Percentiles rank a stretch among this genome's conserved stretches.
phyloP scores from a whole-genome alignment of 2,797 vertebrate species.

The Carapus acus region DNA sequence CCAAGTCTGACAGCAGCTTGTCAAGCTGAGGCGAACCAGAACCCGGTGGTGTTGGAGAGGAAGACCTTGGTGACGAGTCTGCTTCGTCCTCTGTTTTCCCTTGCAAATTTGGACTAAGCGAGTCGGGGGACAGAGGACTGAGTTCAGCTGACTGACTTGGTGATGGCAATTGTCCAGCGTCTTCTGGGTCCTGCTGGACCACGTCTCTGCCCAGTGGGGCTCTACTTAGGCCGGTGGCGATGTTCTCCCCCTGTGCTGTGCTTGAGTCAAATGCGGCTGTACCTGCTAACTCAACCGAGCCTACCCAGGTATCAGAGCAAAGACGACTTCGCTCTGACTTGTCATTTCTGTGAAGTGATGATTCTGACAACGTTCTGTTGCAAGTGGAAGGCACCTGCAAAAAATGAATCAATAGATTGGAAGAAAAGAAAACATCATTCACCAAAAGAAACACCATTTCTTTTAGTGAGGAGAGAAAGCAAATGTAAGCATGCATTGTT shows the following conservation, averaged over 20 bases:
- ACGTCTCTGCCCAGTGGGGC: conserved; percentile 22
- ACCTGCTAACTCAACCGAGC: conserved; percentile 28
- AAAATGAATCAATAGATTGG: conserved; percentile 61
- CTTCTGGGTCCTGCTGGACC: conserved; percentile 6
- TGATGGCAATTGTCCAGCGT: no score
- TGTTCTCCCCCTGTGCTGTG: conserved; percentile 37
- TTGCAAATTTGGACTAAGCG: conserved; percentile 33
- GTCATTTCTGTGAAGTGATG: conserved; percentile 45
- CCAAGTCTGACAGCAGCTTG: conserved; percentile 48
- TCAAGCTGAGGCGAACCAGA: conserved; percentile 53
- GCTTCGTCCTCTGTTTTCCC: conserved; percentile 30
- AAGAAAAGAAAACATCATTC: conserved; percentile 37
- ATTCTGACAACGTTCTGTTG: conserved; percentile 55
- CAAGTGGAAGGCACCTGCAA: conserved; percentile 61
- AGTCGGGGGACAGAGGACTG: conserved; percentile 33
- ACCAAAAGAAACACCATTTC: conserved; percentile 19
- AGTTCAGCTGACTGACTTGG: conserved; percentile 23
- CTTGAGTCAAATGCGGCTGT: conserved; percentile 34
- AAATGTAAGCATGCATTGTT: conserved; percentile 45
- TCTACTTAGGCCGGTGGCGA: conserved; percentile 15
- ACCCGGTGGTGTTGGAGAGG: conserved; percentile 21
- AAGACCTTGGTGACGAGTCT: conserved; percentile 30
- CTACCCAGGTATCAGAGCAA: conserved; percentile 34
- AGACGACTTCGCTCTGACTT: conserved; percentile 36
- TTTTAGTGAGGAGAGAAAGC: conserved; percentile 18